Evolutionary conservation across 2,888 invertebrate genomes (phyloP).

Genomic region (Sericinus montela): DNA sequence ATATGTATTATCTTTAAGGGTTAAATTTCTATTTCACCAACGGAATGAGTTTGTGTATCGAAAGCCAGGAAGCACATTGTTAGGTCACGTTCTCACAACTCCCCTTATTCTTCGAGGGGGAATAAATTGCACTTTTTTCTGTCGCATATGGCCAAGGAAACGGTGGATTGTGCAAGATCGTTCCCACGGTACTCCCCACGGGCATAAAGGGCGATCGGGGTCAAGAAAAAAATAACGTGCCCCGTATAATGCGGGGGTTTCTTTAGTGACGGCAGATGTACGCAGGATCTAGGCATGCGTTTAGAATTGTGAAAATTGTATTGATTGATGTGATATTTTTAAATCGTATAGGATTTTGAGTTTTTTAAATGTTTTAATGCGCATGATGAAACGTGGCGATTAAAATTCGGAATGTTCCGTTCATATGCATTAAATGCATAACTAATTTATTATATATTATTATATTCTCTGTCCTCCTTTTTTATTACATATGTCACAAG

Average conservation of each 20-base stretch:
- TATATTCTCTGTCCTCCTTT: no score
- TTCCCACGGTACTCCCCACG: conserved; percentile 77
- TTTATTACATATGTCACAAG: no score
- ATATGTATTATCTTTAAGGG: conserved; percentile 40
- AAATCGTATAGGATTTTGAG: background rate
- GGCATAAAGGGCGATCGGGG: conserved; percentile 71
- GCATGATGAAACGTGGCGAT: no score
- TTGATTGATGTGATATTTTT: conserved; percentile 55
- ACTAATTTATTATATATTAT: no score
- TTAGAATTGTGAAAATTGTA: conserved; percentile 61
- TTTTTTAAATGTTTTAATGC: no score
- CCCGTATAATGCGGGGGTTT: conserved; percentile 66
- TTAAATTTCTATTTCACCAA: conserved; percentile 46
- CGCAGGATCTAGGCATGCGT: conserved; percentile 65
- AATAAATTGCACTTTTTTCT: conserved; percentile 79
- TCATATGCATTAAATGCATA: no score
- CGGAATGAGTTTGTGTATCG: conserved; percentile 58
- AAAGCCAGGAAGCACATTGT: conserved; percentile 79
- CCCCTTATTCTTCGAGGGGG: conserved; percentile 77
- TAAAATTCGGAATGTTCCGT: no score
- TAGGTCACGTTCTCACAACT: conserved; percentile 79
- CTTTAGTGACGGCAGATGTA: conserved; percentile 73
- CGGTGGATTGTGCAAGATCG: conserved; percentile 71
- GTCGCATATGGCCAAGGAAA: conserved; percentile 78
- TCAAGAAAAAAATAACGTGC: conserved; percentile 78